Conservation (phyloP, 23 tunicate genomes). For the Styela plicata region DNA sequence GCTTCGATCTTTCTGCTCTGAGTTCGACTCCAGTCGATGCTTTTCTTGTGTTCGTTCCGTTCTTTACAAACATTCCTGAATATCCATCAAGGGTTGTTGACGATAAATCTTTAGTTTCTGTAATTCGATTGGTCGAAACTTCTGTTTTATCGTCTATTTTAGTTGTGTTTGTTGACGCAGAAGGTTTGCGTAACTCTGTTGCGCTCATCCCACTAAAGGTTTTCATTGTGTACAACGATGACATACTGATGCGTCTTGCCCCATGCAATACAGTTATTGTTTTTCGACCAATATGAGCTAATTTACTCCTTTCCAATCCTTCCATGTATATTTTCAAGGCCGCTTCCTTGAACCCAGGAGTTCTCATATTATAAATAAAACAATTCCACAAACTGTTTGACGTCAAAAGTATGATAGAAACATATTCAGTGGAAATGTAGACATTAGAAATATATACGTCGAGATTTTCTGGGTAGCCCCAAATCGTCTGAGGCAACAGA, state of each 20-base stretch:
- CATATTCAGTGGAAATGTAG: slow-evolving; percentile 32
- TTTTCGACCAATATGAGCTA: background rate
- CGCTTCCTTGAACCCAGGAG: slow-evolving; percentile 35
- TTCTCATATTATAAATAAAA: slow-evolving; percentile 55
- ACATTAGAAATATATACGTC: slow-evolving; percentile 16
- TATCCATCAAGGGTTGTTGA: background rate
- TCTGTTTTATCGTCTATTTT: background rate
- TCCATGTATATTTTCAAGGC: background rate
- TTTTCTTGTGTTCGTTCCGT: background rate
- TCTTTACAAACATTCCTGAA: background rate
- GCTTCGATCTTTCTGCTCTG: background rate
- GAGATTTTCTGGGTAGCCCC: slow-evolving; percentile 13
- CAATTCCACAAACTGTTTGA: slow-evolving; percentile 78
- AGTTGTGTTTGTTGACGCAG: background rate
- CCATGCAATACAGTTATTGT: background rate
- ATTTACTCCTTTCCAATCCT: background rate
- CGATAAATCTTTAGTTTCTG: background rate
- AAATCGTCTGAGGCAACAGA: background rate
- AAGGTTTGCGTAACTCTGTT: background rate
- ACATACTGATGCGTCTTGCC: background rate
- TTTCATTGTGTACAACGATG: background rate
- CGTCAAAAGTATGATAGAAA: slow-evolving; percentile 36
- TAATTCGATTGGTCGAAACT: background rate
- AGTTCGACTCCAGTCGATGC: background rate
- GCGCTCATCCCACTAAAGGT: background rate